Conservation (phyloP, 2,888 invertebrate species). For the Nomada fabriciana region DNA sequence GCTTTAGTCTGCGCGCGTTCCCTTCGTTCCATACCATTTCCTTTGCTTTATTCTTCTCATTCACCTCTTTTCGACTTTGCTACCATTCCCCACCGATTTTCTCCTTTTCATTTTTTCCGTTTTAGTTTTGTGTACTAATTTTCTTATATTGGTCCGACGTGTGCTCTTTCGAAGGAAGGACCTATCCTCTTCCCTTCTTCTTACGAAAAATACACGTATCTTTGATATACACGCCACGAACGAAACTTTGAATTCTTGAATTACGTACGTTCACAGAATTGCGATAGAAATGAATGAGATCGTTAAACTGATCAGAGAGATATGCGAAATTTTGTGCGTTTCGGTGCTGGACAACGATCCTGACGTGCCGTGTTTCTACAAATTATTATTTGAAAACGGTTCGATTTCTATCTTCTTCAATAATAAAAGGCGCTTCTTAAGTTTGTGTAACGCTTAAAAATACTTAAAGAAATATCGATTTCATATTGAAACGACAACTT, state of each 20-base stretch:
- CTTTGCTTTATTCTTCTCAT: background rate
- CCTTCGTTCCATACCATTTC: background rate
- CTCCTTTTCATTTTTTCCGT: slow-evolving; percentile 5
- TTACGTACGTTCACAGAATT: slow-evolving; percentile 45
- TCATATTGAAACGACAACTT: background rate
- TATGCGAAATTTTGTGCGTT: slow-evolving; percentile 7
- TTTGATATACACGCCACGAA: slow-evolving; percentile 60
- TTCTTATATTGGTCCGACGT: slow-evolving; percentile 69
- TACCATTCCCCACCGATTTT: slow-evolving; percentile 5
- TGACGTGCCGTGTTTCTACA: background rate
- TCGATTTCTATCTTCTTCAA: background rate
- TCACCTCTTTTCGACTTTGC: background rate
- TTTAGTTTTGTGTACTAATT: slow-evolving; percentile 4
- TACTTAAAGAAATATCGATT: background rate
- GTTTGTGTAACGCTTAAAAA: too few species aligned
- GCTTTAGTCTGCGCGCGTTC: background rate
- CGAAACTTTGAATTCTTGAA: slow-evolving; percentile 34
- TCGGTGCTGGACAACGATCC: slow-evolving; percentile 62
- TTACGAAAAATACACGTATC: slow-evolving; percentile 67
- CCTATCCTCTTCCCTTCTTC: slow-evolving; percentile 47
- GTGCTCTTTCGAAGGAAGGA: slow-evolving; percentile 64
- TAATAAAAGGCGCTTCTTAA: background rate
- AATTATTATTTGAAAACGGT: background rate
- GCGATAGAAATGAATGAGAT: slow-evolving; percentile 56
- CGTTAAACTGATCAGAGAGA: slow-evolving; percentile 56